Conservation (phyloP, 1,140 invertebrate genomes). For the Diorhabda sublineata region DNA sequence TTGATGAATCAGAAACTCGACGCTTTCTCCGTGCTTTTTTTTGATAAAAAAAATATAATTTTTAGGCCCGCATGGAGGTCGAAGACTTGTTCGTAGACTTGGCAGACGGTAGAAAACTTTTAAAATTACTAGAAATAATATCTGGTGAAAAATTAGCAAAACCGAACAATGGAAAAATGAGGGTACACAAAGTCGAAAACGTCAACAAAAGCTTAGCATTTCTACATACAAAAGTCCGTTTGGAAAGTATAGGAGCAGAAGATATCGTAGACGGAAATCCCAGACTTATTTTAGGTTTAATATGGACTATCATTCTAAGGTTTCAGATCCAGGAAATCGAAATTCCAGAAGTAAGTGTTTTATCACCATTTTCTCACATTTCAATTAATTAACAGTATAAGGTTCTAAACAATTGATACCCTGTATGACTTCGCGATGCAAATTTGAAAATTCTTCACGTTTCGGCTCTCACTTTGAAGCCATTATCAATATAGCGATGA, state of each 20-base stretch:
- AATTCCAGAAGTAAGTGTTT: slow-evolving; percentile 84
- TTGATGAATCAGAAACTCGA: no score
- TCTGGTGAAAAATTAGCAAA: slow-evolving; percentile 95
- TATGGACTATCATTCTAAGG: slow-evolving; percentile 97
- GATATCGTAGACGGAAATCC: slow-evolving; percentile 98
- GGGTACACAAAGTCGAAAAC: slow-evolving; percentile 99
- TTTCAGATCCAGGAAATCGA: slow-evolving; percentile 99
- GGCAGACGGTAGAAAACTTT: slow-evolving; percentile 89
- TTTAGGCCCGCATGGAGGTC: slow-evolving; percentile 89
- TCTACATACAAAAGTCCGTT: slow-evolving; percentile 92
- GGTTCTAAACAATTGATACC: no score
- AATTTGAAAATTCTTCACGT: no score
- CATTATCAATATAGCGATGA: no score
- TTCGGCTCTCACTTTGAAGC: no score
- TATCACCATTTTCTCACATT: no score
- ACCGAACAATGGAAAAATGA: slow-evolving; percentile 94
- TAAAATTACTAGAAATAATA: slow-evolving; percentile 98
- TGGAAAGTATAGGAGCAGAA: slow-evolving; percentile 98
- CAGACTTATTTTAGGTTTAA: slow-evolving; percentile 91
- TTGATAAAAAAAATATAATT: slow-evolving; percentile 16
- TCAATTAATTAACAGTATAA: no score
- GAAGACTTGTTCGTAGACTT: slow-evolving; percentile 96
- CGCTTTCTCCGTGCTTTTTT: background rate
- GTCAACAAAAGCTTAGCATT: slow-evolving; percentile 98
- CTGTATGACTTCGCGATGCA: no score